Evolutionary conservation across 1,140 invertebrate species (phyloP).

Genomic region (Drosophila hydei): DNA sequence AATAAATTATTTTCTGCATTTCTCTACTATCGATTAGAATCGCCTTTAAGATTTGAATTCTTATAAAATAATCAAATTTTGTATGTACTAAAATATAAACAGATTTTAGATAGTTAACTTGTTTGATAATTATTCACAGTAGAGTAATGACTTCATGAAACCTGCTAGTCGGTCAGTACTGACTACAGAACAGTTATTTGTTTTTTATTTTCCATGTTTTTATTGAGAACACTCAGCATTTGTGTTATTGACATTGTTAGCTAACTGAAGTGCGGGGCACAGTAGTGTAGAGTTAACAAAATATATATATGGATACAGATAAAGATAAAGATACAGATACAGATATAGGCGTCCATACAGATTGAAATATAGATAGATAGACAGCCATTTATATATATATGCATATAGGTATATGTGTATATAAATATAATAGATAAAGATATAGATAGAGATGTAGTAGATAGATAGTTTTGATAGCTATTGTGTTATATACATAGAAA

Average conservation of each 20-base stretch:
- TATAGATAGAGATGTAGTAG: neutral
- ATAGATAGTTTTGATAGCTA: slow-evolving; percentile 7
- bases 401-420: too few relatives aligned
- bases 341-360: neutral
- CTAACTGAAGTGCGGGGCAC: slow-evolving; percentile 31
- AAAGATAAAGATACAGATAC: neutral
- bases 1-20: too few relatives aligned
- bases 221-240: slow-evolving; percentile 40
- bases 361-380: slow-evolving; percentile 4
- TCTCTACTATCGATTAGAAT: too few relatives aligned
- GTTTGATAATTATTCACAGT: too few relatives aligned
- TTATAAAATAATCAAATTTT: too few relatives aligned
- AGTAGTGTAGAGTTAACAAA: neutral
- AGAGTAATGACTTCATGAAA: neutral
- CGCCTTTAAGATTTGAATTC: too few relatives aligned
- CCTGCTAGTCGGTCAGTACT: neutral
- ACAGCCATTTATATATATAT: neutral
- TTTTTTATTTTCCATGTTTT: slow-evolving; percentile 14
- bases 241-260: slow-evolving; percentile 54
- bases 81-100: too few relatives aligned
- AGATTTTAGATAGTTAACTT: too few relatives aligned
- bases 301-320: neutral
- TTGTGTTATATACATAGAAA: slow-evolving; percentile 47
- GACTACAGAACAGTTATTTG: neutral
- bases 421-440: neutral